phyloP scores from a whole-genome alignment of 2,113 vertebrate species.

The Brachyhypopomus gauderio region DNA sequence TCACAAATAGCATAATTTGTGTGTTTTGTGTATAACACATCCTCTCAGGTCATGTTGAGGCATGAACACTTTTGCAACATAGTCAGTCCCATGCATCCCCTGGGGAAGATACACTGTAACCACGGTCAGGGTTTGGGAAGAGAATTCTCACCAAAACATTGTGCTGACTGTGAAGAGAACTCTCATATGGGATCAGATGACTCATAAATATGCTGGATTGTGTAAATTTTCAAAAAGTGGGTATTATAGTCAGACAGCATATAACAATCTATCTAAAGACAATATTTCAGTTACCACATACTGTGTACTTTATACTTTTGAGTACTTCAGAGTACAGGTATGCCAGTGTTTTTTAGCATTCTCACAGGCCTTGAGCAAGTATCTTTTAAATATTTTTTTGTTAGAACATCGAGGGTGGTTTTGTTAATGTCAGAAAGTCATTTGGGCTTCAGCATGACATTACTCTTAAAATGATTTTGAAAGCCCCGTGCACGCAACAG shows the following conservation, averaged over 20 bases:
- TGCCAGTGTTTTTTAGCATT: background rate
- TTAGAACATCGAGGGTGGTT: constrained; percentile 38
- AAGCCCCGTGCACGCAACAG: constrained; percentile 52
- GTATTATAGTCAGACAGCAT: background rate
- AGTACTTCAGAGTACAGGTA: background rate
- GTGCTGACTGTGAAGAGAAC: constrained; percentile 24
- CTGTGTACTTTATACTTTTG: background rate
- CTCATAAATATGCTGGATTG: constrained; percentile 15
- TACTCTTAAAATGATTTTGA: constrained; percentile 46
- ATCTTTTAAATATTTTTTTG: constrained; percentile 3
- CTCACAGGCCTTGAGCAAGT: background rate
- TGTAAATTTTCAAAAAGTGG: constrained; percentile 7
- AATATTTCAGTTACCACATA: constrained; percentile 13
- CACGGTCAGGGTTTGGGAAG: constrained; percentile 52
- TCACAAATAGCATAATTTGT: constrained; percentile 41
- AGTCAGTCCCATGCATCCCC: constrained; percentile 48
- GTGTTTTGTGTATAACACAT: constrained; percentile 46
- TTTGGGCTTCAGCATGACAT: constrained; percentile 21
- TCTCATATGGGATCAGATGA: constrained; percentile 8
- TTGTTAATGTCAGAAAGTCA: constrained; percentile 57
- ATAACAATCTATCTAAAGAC: background rate
- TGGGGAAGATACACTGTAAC: constrained; percentile 44
- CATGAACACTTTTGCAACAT: constrained; percentile 52
- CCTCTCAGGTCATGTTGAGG: constrained; percentile 64
- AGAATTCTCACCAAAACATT: constrained; percentile 13